These are phyloP conservation scores for Boleophthalmus pectinirostris DNA, from an alignment of 2,113 vertebrate species.

Conservation along the genomic window DNA sequence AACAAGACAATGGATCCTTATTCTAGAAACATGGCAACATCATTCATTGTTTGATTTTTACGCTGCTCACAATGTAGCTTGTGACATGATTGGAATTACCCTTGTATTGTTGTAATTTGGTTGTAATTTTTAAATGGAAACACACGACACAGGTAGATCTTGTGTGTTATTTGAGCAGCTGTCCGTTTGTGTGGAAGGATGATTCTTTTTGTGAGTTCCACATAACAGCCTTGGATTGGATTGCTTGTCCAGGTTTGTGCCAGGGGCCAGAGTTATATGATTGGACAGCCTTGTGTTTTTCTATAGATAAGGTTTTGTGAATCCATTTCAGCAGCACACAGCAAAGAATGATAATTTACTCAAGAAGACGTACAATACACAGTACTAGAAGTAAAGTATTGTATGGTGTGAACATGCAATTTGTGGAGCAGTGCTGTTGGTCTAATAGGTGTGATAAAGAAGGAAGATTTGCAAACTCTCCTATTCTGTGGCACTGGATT, in stretches of 20 bases:
- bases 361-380: not conserved
- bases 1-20: conserved; percentile 14
- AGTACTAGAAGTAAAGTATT: not conserved
- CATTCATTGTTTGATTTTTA: not conserved
- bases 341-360: not conserved
- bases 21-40: not conserved
- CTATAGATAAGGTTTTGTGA: conserved; percentile 9
- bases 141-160: not conserved
- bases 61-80: not conserved
- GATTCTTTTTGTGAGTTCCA: conserved; percentile 7
- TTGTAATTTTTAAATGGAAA: not conserved
- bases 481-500: not conserved
- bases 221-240: conserved; percentile 28
- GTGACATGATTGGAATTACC: too few relatives aligned
- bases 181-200: not conserved
- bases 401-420: not conserved
- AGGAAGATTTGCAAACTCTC: not conserved
- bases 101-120: not conserved
- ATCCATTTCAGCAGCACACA: not conserved
- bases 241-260: conserved; percentile 14
- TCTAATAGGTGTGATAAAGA: not conserved
- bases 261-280: conserved; percentile 32
- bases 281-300: conserved; percentile 39
- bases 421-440: not conserved
- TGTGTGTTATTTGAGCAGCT: not conserved